phyloP scores from a whole-genome alignment of 2,113 vertebrate genomes.

The Naja naja region DNA sequence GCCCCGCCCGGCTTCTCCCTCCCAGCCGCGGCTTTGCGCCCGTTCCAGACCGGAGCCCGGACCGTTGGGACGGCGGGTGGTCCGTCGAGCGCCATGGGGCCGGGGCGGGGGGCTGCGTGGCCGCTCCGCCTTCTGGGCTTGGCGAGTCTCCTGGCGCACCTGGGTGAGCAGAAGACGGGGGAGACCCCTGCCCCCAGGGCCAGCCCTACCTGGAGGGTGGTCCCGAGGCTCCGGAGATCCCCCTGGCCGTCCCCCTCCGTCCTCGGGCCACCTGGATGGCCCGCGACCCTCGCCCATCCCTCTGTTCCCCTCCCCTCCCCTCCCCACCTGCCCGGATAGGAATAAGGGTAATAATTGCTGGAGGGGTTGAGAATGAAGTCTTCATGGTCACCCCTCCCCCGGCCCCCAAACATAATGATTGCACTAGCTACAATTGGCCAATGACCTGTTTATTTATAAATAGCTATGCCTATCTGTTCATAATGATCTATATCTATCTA shows the following conservation, averaged over 20 bases:
- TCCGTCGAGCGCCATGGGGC: background rate
- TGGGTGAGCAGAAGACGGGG: background rate
- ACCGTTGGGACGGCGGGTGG: background rate
- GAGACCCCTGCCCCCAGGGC: background rate
- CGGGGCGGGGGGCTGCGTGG: background rate
- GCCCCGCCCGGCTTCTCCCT: background rate
- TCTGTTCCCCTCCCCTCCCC: background rate
- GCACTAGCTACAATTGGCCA: background rate
- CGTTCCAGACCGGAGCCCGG: background rate
- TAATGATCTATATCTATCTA: accelerated
- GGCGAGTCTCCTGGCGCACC: background rate
- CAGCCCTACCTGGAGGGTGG: background rate
- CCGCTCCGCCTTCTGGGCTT: background rate
- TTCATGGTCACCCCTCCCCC: background rate
- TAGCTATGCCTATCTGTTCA: no score
- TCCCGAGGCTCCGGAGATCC: background rate
- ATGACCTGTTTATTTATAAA: background rate
- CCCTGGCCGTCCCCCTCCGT: background rate
- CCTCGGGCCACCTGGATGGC: background rate
- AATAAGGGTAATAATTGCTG: background rate
- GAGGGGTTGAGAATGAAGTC: background rate
- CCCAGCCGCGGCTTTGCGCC: background rate
- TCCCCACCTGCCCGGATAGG: background rate
- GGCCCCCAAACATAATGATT: background rate
- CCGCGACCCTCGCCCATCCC: background rate